phyloP scores from a whole-genome alignment of 2,113 vertebrate genomes.

The Nanger granti region DNA sequence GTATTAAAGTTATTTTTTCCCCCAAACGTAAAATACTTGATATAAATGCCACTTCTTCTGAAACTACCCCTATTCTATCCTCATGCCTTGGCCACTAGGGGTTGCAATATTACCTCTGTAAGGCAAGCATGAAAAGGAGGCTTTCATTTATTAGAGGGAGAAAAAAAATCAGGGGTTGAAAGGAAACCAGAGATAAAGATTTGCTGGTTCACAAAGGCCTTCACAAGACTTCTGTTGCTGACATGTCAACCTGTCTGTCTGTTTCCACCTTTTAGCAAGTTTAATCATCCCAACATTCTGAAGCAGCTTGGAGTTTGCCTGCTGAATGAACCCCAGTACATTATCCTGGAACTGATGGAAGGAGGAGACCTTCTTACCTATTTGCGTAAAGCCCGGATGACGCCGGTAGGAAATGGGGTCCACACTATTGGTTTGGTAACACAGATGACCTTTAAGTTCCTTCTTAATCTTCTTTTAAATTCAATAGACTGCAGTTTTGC shows the following conservation, averaged over 20 bases:
- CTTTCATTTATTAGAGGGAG: neutral
- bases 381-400: constrained; percentile 76
- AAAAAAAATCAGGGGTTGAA: neutral
- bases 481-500: neutral
- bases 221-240: rapidly evolving
- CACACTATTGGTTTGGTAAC: neutral
- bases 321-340: constrained; percentile 81
- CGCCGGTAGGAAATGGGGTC: constrained; percentile 48
- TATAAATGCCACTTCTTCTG: neutral
- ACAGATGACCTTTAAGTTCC: neutral
- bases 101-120: neutral
- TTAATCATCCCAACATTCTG: constrained; percentile 84
- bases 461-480: neutral
- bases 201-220: neutral
- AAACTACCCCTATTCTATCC: neutral
- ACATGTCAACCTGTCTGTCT: neutral
- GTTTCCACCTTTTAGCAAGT: constrained; percentile 75
- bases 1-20: neutral
- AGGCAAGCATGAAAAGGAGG: neutral
- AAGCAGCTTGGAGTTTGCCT: constrained; percentile 80
- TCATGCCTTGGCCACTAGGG: constrained; percentile 41
- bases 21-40: neutral
- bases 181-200: neutral
- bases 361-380: constrained; percentile 82
- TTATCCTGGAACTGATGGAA: constrained; percentile 84